Percentiles rank a stretch among this genome's conserved stretches.
These are phyloP conservation scores for Oxytorus armatus DNA, from an alignment of 2,888 invertebrate species.

Conservation along the genomic window DNA sequence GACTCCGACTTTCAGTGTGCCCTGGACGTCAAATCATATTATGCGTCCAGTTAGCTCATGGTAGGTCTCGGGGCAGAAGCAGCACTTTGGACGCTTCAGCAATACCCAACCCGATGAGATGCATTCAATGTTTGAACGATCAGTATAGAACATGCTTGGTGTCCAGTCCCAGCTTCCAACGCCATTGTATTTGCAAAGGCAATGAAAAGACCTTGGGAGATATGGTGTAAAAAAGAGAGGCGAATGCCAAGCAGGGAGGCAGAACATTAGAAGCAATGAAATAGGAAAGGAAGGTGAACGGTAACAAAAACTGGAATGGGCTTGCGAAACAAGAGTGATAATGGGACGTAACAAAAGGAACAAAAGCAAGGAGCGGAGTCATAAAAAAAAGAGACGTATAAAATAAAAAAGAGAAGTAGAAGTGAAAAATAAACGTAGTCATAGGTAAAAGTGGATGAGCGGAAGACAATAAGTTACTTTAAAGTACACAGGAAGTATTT, in stretches of 20 bases:
- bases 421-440: neutral
- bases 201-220: constrained; percentile 74
- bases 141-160: constrained; percentile 5
- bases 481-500: neutral
- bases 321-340: constrained; percentile 10
- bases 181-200: constrained; percentile 71
- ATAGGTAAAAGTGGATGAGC: constrained; percentile 6
- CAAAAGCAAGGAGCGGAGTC: too few species aligned
- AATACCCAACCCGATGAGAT: constrained; percentile 1
- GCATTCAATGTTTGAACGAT: constrained; percentile 70
- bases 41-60: constrained; percentile 1
- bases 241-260: constrained; percentile 11
- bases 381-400: too few species aligned
- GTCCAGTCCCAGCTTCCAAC: constrained; percentile 10
- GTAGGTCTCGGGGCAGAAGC: constrained; percentile 24
- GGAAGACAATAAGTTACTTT: neutral
- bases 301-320: neutral
- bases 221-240: constrained; percentile 72
- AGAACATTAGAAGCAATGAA: neutral
- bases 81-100: constrained; percentile 46
- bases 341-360: neutral
- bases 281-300: neutral
- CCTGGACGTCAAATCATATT: constrained; percentile 4
- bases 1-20: constrained; percentile 25
- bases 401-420: neutral